phyloP scores from a whole-genome alignment of 2,797 vertebrate species.

The Leuciscus waleckii region DNA sequence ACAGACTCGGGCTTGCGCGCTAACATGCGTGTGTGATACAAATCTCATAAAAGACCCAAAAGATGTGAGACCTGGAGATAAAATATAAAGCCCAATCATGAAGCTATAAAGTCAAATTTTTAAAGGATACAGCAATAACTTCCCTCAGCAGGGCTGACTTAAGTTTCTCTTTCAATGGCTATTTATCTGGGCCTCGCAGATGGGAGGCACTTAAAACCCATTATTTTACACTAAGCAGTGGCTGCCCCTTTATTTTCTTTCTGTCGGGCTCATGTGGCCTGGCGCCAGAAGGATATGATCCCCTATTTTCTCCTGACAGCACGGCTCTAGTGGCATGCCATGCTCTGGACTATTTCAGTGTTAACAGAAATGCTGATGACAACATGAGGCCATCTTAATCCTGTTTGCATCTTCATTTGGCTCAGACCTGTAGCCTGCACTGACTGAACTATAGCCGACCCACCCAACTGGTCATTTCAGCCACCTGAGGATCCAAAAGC shows the following conservation, averaged over 20 bases:
- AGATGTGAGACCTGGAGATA: constrained; percentile 22
- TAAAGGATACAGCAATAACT: constrained; percentile 39
- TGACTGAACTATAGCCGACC: constrained; percentile 24
- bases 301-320: constrained; percentile 36
- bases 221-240: constrained; percentile 48
- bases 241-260: constrained; percentile 38
- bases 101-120: constrained; percentile 40
- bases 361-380: constrained; percentile 37
- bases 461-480: not conserved
- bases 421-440: not conserved
- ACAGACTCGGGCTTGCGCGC: not conserved
- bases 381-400: constrained; percentile 37
- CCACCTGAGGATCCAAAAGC: not conserved
- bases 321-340: constrained; percentile 7
- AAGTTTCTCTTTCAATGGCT: constrained; percentile 38
- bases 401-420: constrained; percentile 20
- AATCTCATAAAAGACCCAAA: constrained; percentile 27
- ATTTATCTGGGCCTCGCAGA: constrained; percentile 59
- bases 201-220: constrained; percentile 59
- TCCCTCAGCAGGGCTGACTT: constrained; percentile 12
- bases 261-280: constrained; percentile 17
- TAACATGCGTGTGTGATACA: constrained; percentile 31
- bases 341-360: constrained; percentile 14
- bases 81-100: constrained; percentile 40
- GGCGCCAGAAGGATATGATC: constrained; percentile 31